phyloP scores from a whole-genome alignment of 2,113 vertebrate species.

The Polyodon spathula region DNA sequence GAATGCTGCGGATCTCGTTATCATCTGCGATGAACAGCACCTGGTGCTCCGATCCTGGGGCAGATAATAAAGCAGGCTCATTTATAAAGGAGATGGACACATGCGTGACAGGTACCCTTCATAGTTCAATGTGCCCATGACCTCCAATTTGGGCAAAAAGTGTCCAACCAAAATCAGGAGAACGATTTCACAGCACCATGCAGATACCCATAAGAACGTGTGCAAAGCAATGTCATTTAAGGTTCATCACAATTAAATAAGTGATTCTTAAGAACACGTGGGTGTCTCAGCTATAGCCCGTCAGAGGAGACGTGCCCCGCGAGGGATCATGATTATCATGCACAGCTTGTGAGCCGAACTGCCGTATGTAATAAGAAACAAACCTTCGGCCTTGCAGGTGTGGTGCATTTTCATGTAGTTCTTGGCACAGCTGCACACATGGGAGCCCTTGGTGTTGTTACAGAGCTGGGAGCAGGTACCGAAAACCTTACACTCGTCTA shows the following conservation, averaged over 20 bases:
- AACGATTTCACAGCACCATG: no score
- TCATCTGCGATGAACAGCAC: conserved; percentile 92
- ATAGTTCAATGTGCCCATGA: no score
- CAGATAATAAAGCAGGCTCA: no score
- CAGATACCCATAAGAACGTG: no score
- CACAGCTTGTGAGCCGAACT: no score
- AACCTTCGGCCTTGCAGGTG: conserved; percentile 90
- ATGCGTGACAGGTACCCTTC: no score
- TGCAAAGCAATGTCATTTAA: not conserved
- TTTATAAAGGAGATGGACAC: not conserved
- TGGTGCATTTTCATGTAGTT: conserved; percentile 82
- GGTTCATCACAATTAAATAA: no score
- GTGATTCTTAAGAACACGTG: no score
- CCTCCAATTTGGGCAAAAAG: not conserved
- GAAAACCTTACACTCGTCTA: conserved; percentile 83
- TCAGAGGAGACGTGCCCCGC: no score
- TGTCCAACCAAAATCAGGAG: not conserved
- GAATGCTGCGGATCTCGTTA: conserved; percentile 93
- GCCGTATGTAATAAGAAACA: not conserved
- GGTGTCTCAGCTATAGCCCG: no score
- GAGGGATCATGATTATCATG: no score
- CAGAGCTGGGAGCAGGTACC: conserved; percentile 88
- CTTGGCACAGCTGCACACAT: conserved; percentile 84
- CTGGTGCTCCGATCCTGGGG: conserved; percentile 61
- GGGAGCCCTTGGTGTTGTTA: conserved; percentile 92